Evolutionary conservation across 2,113 vertebrate genomes (phyloP).

Genomic region (Arvicanthis niloticus): DNA sequence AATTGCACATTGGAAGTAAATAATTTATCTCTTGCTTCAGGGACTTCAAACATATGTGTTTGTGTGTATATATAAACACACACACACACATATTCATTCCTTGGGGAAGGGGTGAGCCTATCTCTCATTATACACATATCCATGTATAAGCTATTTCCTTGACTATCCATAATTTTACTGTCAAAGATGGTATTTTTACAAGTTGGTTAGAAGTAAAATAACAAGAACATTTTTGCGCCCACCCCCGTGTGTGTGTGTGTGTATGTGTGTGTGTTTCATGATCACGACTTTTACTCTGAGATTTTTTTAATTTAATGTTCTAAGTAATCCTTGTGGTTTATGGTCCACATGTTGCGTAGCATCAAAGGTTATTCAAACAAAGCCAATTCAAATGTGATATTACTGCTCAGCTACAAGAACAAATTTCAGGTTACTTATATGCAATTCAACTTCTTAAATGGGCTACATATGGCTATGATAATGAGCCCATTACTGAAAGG

Average conservation of each 20-base stretch:
- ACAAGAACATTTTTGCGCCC: neutral
- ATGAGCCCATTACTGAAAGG: constrained; percentile 66
- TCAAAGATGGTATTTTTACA: constrained; percentile 24
- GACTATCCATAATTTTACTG: constrained; percentile 42
- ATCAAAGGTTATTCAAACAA: constrained; percentile 86
- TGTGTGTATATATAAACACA: neutral
- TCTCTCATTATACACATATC: neutral
- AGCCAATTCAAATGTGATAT: constrained; percentile 78
- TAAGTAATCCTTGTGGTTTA: constrained; percentile 65
- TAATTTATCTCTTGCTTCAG: neutral
- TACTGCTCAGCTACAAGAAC: constrained; percentile 70
- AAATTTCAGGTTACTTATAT: constrained; percentile 79
- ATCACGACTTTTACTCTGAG: constrained; percentile 39
- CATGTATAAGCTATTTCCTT: constrained; percentile 20
- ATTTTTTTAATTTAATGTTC: constrained; percentile 20
- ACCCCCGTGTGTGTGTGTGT: neutral
- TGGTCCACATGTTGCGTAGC: constrained; percentile 67
- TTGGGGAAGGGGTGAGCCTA: neutral
- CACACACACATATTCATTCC: neutral
- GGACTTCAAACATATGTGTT: neutral
- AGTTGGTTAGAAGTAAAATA: neutral
- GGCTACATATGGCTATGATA: constrained; percentile 69
- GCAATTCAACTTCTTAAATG: constrained; percentile 76
- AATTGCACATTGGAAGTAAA: neutral
- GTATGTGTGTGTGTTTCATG: neutral